Evolutionary conservation across 2,888 invertebrate species (phyloP).

Genomic region (Tolmerus cingulatus): DNA sequence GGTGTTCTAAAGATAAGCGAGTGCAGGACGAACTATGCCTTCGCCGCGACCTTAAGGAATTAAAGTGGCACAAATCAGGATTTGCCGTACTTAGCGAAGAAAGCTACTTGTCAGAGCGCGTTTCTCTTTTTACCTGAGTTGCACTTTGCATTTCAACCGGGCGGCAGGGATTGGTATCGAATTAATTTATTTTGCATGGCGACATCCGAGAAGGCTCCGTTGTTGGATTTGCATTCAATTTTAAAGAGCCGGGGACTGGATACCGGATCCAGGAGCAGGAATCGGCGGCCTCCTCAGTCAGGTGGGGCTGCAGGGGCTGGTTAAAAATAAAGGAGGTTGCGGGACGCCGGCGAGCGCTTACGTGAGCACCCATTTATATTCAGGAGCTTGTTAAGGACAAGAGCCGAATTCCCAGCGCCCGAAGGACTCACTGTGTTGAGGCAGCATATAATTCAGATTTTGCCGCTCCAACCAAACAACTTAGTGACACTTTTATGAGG

Average conservation of each 20-base stretch:
- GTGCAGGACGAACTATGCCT: neutral
- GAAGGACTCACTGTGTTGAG: neutral
- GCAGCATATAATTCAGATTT: neutral
- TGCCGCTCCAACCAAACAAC: neutral
- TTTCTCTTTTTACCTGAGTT: neutral
- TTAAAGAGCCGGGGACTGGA: neutral
- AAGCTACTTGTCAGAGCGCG: neutral
- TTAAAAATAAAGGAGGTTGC: neutral
- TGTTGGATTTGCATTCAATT: neutral
- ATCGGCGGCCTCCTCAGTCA: neutral
- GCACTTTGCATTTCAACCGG: neutral
- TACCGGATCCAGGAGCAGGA: neutral
- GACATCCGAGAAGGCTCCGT: neutral
- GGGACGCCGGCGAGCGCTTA: neutral
- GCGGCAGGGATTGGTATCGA: neutral
- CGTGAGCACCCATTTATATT: neutral
- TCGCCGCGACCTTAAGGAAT: neutral
- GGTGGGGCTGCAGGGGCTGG: neutral
- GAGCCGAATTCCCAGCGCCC: neutral
- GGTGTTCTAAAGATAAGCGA: neutral
- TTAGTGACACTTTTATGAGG: neutral
- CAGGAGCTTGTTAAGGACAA: neutral
- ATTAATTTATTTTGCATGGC: neutral
- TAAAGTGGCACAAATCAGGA: neutral
- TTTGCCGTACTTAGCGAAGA: neutral